Conservation (phyloP, 2,113 vertebrate genomes). For the Nothoprocta perdicaria region DNA sequence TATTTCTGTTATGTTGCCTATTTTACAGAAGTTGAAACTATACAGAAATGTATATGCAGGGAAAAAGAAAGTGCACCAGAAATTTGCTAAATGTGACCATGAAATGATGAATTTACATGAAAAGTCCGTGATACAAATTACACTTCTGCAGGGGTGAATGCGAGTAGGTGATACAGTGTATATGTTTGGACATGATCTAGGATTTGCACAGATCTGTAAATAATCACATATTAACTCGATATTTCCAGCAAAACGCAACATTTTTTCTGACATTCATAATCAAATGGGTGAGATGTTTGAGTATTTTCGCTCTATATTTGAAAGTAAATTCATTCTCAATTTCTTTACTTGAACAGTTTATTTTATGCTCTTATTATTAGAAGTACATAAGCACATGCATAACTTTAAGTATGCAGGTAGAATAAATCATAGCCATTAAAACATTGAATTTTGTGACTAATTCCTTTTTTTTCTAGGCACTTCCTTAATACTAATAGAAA, state of each 20-base stretch:
- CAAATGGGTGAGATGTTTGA: background rate
- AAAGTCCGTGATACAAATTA: background rate
- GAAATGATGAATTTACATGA: background rate
- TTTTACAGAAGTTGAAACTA: background rate
- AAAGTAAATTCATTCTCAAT: background rate
- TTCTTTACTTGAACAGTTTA: background rate
- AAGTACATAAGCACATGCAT: accelerated
- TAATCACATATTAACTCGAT: background rate
- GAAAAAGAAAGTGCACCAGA: background rate
- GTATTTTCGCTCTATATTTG: background rate
- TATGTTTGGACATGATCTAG: background rate
- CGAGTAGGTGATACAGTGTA: background rate
- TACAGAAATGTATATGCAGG: background rate
- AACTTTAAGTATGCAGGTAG: background rate
- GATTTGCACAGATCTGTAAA: background rate
- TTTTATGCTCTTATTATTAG: background rate
- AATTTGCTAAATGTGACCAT: background rate
- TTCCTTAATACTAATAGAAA: background rate
- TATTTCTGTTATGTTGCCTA: background rate
- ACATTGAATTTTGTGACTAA: background rate
- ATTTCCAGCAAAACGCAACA: background rate
- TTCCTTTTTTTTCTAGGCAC: background rate
- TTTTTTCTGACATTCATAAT: background rate
- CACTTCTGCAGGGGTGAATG: background rate
- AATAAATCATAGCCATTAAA: background rate